These are phyloP conservation scores for Tetropium fuscum DNA, from an alignment of 2,888 invertebrate species.

Conservation along the genomic window DNA sequence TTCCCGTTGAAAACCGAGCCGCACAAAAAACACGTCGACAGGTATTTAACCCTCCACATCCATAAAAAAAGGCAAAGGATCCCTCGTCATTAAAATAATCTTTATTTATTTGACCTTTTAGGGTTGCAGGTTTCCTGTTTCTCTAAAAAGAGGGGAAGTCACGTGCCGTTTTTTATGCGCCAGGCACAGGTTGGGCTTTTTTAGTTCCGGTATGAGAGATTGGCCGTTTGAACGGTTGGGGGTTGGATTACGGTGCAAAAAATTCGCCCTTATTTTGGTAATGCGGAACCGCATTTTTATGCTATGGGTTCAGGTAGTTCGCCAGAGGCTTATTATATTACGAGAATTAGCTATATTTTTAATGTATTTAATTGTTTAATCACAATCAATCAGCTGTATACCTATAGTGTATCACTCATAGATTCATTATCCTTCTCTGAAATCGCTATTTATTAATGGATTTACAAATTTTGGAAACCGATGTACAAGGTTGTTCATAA, in stretches of 20 bases:
- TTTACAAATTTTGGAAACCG: too few species aligned
- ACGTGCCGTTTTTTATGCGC: conserved; percentile 29
- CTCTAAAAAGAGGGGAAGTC: conserved; percentile 20
- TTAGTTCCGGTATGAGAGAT: conserved; percentile 21
- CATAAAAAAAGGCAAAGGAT: conserved; percentile 9
- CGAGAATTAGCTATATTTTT: too few species aligned
- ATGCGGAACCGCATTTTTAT: neutral
- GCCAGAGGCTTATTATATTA: too few species aligned
- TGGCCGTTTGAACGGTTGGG: conserved; percentile 21
- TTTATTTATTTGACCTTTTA: conserved; percentile 11
- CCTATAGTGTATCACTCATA: too few species aligned
- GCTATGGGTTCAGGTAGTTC: neutral
- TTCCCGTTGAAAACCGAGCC: conserved; percentile 12
- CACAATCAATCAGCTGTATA: too few species aligned
- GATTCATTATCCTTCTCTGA: too few species aligned
- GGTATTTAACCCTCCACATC: conserved; percentile 14
- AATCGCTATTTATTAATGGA: too few species aligned
- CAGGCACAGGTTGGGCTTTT: conserved; percentile 20
- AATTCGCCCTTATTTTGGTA: conserved; percentile 7
- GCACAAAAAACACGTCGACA: conserved; percentile 25
- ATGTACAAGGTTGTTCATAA: too few species aligned
- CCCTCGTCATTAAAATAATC: conserved; percentile 9
- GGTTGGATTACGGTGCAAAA: conserved; percentile 25
- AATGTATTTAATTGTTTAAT: too few species aligned
- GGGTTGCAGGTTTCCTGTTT: conserved; percentile 19